Evolutionary conservation across 2,888 invertebrate species (phyloP).

Genomic region (Anagyrus pseudococci): DNA sequence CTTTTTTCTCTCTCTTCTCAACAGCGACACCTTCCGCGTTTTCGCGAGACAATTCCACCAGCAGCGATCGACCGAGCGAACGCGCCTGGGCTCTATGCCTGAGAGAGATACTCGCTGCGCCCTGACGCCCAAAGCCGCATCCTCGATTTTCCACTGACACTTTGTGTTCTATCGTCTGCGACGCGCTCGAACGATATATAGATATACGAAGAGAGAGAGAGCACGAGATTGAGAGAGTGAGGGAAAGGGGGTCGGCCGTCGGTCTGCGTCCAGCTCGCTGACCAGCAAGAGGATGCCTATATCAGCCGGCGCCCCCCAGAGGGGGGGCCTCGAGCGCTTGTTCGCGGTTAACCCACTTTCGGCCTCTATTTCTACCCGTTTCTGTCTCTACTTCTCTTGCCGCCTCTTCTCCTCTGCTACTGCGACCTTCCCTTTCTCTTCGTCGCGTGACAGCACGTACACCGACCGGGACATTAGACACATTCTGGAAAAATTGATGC

Average conservation of each 20-base stretch:
- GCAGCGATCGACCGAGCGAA: too few relatives aligned
- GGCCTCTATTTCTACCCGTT: constrained; percentile 39
- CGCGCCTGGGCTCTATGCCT: too few relatives aligned
- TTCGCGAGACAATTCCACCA: not conserved
- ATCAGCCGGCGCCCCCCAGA: constrained; percentile 1
- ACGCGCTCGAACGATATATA: not conserved
- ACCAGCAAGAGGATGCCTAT: constrained; percentile 8
- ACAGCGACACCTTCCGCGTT: too few relatives aligned
- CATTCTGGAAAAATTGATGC: too few relatives aligned
- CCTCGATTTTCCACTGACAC: constrained; percentile 52
- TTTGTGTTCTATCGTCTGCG: constrained; percentile 34
- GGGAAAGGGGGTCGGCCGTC: not conserved
- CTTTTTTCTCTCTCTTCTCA: not conserved
- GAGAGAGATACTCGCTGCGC: not conserved
- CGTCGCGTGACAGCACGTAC: too few relatives aligned
- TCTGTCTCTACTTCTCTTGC: not conserved
- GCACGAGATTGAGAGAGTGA: constrained; percentile 5
- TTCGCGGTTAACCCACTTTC: constrained; percentile 46
- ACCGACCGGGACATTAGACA: too few relatives aligned
- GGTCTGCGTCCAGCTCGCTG: not conserved
- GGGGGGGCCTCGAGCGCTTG: constrained; percentile 36
- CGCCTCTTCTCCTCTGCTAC: too few relatives aligned
- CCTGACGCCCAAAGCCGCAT: constrained; percentile 3
- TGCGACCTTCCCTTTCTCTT: too few relatives aligned
- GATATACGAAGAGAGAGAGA: not conserved